Base-by-base conservation (phyloP, 2,888 invertebrate genomes). In the Stegophylla sp. region DNA sequence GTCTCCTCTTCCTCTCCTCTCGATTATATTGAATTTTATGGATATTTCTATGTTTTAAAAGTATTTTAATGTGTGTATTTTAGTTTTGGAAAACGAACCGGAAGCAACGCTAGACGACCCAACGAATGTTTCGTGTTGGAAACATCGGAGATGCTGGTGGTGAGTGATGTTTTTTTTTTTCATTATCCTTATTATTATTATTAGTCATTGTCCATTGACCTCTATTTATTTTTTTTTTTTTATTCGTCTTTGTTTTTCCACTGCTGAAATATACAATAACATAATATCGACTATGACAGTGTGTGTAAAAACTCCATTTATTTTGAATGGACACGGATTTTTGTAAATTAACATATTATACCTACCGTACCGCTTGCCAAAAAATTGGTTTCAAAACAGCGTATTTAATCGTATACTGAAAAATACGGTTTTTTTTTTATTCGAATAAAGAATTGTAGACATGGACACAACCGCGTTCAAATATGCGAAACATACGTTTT, bases 141-240 rank as follows among this genome's bases (percentile, higher is more conserved):
- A 87, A 91, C 93, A 83, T 93, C 94, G 85, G 94, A 94, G 89
- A 93, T 94, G 93, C 92, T 94, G 86, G 93, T 92, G 88, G 94
- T 94, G 87, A 91, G 93, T 92, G 84, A 53, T 34, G 34, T 73
- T 77, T 20, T 67, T 66, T 63, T 45, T 71, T 69, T n/a, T n/a
- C n/a, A n/a, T n/a, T 15, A 20, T 45, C 28, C 41, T 64, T 41
- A 28, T 64, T 59, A 61, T 23, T 28, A 73, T 64, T 51, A 73
- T 74, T 51, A 79, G 53, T 51, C 20, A 45, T 59, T 59, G 45
- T 20, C 45, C 20, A 45, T 59, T 59, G 45, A 28, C 59, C 45
- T 67, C 43, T 28, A n/a, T 63, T 5, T 20, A 10, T 73, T 74
- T 48, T 59, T 72, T 59, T 45, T 59, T 74, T 10, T 56, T 23